phyloP scores from a whole-genome alignment of 2,113 vertebrate species.

The Xiphophorus maculatus region DNA sequence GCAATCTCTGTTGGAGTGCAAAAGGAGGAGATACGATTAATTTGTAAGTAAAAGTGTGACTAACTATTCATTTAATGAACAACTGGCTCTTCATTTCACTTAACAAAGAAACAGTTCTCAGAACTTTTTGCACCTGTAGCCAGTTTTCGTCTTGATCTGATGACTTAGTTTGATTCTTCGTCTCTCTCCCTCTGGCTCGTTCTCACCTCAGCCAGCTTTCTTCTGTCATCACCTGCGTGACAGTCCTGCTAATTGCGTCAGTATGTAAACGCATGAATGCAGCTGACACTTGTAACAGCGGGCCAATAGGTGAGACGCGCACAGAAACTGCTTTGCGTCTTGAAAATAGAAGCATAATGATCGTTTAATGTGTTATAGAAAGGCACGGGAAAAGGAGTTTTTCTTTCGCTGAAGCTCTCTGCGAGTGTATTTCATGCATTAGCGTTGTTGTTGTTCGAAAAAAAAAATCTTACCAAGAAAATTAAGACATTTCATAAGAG shows the following conservation, averaged over 20 bases:
- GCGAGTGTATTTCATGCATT: too few relatives aligned
- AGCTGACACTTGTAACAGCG: conserved; percentile 24
- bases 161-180: conserved; percentile 10
- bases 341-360: neutral
- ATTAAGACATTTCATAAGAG: too few relatives aligned
- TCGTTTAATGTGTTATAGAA: neutral
- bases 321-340: conserved; percentile 2
- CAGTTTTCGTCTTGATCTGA: neutral
- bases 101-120: neutral
- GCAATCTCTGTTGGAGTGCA: neutral
- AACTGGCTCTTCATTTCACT: conserved; percentile 9
- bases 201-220: conserved; percentile 16
- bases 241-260: conserved; percentile 46
- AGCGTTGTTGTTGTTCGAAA: too few relatives aligned
- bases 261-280: conserved; percentile 10
- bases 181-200: conserved; percentile 1
- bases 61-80: conserved; percentile 8
- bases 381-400: neutral
- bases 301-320: conserved; percentile 12
- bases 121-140: neutral
- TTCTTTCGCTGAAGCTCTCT: neutral
- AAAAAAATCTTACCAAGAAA: too few relatives aligned
- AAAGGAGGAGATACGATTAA: neutral
- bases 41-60: neutral
- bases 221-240: conserved; percentile 29